Evolutionary conservation across 2,113 vertebrate species (phyloP), one percentile per base, ranked within the genome.

Genomic region (Larimichthys crocea): DNA sequence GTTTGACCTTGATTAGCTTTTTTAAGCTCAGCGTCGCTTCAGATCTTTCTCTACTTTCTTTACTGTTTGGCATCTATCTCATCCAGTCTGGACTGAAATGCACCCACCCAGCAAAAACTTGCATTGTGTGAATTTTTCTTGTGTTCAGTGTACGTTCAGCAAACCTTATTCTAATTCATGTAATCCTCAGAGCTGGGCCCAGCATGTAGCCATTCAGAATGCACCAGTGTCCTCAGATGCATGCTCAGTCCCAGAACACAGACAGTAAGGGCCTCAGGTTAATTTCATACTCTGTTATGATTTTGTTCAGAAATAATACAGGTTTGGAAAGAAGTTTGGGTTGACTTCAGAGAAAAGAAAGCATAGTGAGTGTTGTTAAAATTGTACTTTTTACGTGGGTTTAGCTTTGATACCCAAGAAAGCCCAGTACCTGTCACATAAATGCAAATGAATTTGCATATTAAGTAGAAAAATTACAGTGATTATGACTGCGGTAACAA

Each of bases 231-330:
- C 87, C 83, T 88, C 88, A 88, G 85, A 89, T 74, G 83, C 79
- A 88, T 89, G 85, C 86, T 87, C 72, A 86, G 82, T 82, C 82
- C 81, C 90, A 83, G 80, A 90, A 86, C 78, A 89, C 84, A 91
- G 89, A 90, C 86, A 92, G 77, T 72, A 76, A 81, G 77, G 84
- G 85, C 86, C 89, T 88, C 53, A 5, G 88, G 89, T 86, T 91
- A 90, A 91, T 94, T 94, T 93, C 88, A 93, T 91, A 93, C 90
- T 87, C 86, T 76, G 84, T 93, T 93, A 92, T 88, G 80, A 90
- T 90, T 93, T 88, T 87, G 85, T 80, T 82, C 79, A 78, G 86
- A 88, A 91, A 86, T 87, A 88, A 83, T 76, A 83, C 76, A 69
- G 53, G 66, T 80, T 88, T 78, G 44, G 73, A 85, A 55, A 73